Evolutionary conservation across 1,140 invertebrate genomes (phyloP).

Genomic region (Sweltsa coloradensis): DNA sequence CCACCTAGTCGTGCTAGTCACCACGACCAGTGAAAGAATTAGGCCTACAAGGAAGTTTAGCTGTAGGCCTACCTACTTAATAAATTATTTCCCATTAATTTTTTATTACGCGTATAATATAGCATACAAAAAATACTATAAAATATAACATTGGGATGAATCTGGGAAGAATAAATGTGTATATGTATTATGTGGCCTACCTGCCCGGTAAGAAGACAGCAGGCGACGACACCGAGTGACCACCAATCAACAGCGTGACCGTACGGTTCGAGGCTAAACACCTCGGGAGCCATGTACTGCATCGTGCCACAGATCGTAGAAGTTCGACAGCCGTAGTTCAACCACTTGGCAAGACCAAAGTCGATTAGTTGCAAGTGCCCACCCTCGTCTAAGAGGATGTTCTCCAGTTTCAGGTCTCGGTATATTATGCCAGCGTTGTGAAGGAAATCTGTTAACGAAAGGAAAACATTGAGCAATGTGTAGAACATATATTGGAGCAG

Average conservation of each 20-base stretch:
- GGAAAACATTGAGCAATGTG: too few species aligned
- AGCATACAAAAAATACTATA: too few species aligned
- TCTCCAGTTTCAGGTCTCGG: conserved; percentile 83
- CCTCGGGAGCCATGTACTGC: conserved; percentile 86
- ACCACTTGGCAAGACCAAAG: conserved; percentile 90
- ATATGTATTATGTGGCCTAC: conserved; percentile 36
- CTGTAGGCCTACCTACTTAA: too few species aligned
- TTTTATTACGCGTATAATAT: too few species aligned
- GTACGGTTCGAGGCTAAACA: conserved; percentile 60
- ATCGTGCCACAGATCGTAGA: conserved; percentile 82
- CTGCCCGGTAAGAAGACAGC: conserved; percentile 62
- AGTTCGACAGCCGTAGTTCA: conserved; percentile 58
- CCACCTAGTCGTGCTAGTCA: too few species aligned
- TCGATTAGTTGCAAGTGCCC: conserved; percentile 76
- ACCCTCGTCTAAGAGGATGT: conserved; percentile 68
- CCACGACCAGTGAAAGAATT: too few species aligned
- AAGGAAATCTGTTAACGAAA: conserved; percentile 64
- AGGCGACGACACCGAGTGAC: conserved; percentile 77
- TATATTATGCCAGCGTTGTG: conserved; percentile 85
- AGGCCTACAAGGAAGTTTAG: too few species aligned
- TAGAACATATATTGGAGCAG: too few species aligned
- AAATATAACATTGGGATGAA: not conserved
- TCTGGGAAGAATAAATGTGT: not conserved
- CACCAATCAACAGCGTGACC: conserved; percentile 85
- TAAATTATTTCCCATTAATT: too few species aligned